A percentile compares a stretch with the other conserved stretches of the same genome.
phyloP scores from a whole-genome alignment of 2,113 vertebrate species.

The Ptilorrhoa leucosticta region DNA sequence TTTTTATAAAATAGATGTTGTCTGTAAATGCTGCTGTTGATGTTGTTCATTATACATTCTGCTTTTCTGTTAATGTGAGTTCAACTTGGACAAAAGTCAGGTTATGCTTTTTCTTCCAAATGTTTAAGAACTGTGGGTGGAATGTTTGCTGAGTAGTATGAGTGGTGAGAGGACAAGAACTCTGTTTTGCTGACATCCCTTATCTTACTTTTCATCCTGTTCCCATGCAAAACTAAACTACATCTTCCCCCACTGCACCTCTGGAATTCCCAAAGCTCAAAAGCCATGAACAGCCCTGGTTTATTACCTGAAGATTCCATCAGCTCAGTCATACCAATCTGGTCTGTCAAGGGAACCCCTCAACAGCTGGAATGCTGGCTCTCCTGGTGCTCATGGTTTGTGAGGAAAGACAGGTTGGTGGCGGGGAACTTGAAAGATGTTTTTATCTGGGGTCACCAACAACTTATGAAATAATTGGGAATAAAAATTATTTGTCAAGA shows the following conservation, averaged over 20 bases:
- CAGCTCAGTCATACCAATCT: not conserved
- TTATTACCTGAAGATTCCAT: not conserved
- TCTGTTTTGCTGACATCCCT: not conserved
- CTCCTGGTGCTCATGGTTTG: not conserved
- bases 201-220: not conserved
- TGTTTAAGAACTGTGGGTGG: not conserved
- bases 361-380: not conserved
- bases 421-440: not conserved
- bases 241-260: not conserved
- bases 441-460: not conserved
- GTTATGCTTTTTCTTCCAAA: not conserved
- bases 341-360: not conserved
- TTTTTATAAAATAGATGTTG: not conserved
- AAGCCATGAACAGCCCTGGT: not conserved
- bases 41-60: not conserved
- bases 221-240: not conserved
- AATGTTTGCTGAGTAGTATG: not conserved
- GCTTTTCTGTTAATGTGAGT: not conserved
- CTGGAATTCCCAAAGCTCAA: not conserved
- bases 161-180: not conserved
- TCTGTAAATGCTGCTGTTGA: not conserved
- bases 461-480: not conserved
- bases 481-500: not conserved
- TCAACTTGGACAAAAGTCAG: not conserved
- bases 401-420: not conserved